Evolutionary conservation across 2,113 vertebrate species (phyloP).

Genomic region (Sciurus niger): DNA sequence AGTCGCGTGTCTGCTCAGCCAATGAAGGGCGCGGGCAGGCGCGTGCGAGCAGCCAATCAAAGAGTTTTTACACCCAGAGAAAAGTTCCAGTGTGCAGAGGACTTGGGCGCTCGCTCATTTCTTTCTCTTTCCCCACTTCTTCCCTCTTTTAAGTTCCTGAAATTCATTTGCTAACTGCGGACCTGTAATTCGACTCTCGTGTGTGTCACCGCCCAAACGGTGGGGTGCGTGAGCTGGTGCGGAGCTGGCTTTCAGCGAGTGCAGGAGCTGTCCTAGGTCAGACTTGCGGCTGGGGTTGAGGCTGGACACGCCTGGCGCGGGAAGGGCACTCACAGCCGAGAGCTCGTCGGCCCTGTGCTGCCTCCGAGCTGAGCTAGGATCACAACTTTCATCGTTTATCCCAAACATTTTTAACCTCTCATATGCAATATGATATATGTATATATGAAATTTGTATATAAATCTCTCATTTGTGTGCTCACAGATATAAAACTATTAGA

Average conservation of each 20-base stretch:
- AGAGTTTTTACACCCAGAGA: conserved; percentile 65
- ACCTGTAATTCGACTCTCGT: conserved; percentile 64
- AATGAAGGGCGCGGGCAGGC: conserved; percentile 91
- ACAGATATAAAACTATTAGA: background rate
- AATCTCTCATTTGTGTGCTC: background rate
- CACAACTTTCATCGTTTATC: background rate
- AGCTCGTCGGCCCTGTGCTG: too few species aligned
- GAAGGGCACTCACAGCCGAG: too few species aligned
- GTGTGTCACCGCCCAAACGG: background rate
- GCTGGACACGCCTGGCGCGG: accelerated
- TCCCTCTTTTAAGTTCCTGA: background rate
- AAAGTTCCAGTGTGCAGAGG: background rate
- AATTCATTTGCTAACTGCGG: conserved; percentile 79
- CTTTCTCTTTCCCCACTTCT: accelerated
- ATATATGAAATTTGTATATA: background rate
- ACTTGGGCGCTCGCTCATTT: accelerated
- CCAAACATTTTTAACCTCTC: background rate
- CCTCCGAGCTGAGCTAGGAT: background rate
- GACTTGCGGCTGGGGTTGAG: background rate
- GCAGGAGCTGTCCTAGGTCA: accelerated
- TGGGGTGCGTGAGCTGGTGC: background rate
- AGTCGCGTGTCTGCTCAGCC: conserved; percentile 94
- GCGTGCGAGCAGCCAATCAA: conserved; percentile 95
- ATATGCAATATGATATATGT: background rate
- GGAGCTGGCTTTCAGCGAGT: accelerated